Evolutionary conservation across 2,797 vertebrate species (phyloP).

Genomic region (Lagocephalus sceleratus): DNA sequence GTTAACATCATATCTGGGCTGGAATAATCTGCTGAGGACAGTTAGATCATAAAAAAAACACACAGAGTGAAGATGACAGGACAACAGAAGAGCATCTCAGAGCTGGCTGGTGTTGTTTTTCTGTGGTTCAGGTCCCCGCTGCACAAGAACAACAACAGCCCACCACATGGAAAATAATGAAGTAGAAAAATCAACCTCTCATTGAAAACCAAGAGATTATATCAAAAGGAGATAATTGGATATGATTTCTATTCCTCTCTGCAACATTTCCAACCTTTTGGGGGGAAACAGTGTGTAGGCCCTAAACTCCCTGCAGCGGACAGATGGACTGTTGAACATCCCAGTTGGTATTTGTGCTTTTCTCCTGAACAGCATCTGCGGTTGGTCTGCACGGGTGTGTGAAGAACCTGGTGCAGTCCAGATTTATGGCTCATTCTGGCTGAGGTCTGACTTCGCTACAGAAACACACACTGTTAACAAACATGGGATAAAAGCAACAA

Average conservation of each 20-base stretch:
- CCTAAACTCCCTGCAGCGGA: conserved; percentile 15
- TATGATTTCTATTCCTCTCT: too few relatives aligned
- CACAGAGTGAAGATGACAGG: conserved; percentile 7
- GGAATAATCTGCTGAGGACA: conserved; percentile 39
- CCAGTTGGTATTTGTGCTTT: conserved; percentile 14
- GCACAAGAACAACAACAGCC: too few relatives aligned
- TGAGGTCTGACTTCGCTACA: background rate
- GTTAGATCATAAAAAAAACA: conserved; percentile 25
- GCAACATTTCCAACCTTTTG: background rate
- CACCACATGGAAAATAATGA: too few relatives aligned
- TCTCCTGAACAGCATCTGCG: conserved; percentile 12
- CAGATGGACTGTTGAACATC: conserved; percentile 14
- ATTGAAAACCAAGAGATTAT: too few relatives aligned
- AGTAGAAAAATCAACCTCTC: too few relatives aligned
- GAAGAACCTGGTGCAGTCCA: conserved; percentile 34
- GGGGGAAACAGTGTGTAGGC: conserved; percentile 20
- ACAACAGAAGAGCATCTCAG: too few relatives aligned
- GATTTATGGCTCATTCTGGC: conserved; percentile 8
- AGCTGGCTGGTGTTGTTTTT: too few relatives aligned
- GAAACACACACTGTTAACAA: background rate
- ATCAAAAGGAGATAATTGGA: too few relatives aligned
- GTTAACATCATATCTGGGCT: conserved; percentile 27
- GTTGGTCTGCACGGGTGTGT: conserved; percentile 7
- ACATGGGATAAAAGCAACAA: too few relatives aligned
- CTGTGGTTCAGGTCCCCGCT: too few relatives aligned